phyloP scores from a whole-genome alignment of 2,888 invertebrate species.

The Agrilus biguttatus region DNA sequence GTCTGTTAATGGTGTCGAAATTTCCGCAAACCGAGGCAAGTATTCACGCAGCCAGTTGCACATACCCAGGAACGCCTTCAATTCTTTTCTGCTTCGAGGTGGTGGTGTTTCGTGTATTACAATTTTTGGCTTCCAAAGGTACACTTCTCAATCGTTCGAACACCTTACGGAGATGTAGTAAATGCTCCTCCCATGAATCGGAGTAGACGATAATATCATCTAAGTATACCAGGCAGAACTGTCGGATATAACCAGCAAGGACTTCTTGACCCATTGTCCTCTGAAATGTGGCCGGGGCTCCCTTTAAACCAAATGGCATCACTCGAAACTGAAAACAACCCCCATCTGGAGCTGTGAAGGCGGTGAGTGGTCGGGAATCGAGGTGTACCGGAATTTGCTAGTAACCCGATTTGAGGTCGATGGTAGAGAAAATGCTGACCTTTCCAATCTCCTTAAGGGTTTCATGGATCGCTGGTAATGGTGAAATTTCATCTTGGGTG shows the following conservation, averaged over 20 bases:
- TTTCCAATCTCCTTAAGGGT: conserved; percentile 13
- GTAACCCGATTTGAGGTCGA: conserved; percentile 18
- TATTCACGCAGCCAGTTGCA: conserved; percentile 15
- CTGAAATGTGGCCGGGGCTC: conserved; percentile 17
- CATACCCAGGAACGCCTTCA: conserved; percentile 12
- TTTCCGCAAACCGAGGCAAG: conserved; percentile 10
- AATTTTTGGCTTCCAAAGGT: conserved; percentile 3
- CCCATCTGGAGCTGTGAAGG: conserved; percentile 12
- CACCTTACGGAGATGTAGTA: conserved; percentile 8
- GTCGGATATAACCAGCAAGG: conserved; percentile 9
- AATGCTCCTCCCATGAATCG: conserved; percentile 8
- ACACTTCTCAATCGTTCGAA: conserved; percentile 11
- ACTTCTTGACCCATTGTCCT: conserved; percentile 14
- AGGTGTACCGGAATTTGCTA: conserved; percentile 18
- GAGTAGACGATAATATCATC: conserved; percentile 17
- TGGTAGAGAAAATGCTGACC: conserved; percentile 16
- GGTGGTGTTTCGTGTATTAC: not conserved
- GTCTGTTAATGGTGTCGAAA: conserved; percentile 12
- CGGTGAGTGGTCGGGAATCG: conserved; percentile 1
- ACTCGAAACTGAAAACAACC: conserved; percentile 16
- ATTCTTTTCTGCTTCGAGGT: conserved; percentile 6
- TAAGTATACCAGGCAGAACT: conserved; percentile 14
- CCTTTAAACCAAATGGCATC: conserved; percentile 17
- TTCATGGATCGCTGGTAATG: conserved; percentile 13
- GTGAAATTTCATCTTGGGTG: conserved; percentile 7